These are phyloP conservation scores for Acomys russatus DNA, from an alignment of 2,797 vertebrate species.

Conservation along the genomic window DNA sequence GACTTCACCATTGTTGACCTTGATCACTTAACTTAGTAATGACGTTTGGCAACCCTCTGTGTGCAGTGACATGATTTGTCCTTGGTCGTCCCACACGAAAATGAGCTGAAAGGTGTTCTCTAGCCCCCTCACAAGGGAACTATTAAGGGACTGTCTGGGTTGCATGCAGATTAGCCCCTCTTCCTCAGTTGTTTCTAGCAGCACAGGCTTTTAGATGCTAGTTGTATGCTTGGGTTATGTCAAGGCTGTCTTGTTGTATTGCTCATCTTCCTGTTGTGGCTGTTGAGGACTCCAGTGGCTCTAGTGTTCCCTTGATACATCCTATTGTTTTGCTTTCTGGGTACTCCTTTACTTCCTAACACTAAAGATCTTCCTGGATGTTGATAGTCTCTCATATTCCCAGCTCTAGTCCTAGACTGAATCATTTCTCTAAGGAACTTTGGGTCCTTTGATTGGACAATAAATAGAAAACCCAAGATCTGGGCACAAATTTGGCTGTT, in stretches of 20 bases:
- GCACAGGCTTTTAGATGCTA: background rate
- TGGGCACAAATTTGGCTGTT: background rate
- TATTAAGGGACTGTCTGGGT: background rate
- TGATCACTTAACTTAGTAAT: rapidly evolving
- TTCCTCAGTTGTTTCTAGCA: background rate
- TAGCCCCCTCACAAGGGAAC: background rate
- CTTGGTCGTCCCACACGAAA: background rate
- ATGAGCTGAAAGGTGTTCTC: background rate
- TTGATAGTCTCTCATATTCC: background rate
- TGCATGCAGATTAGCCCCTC: background rate
- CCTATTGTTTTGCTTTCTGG: background rate
- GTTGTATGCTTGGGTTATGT: background rate
- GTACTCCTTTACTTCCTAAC: background rate
- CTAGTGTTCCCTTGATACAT: background rate
- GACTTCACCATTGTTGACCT: background rate
- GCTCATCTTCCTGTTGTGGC: background rate
- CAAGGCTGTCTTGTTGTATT: background rate
- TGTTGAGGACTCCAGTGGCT: background rate
- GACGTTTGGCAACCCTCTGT: rapidly evolving
- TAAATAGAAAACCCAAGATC: slow-evolving; percentile 46
- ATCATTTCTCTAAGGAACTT: slow-evolving; percentile 4
- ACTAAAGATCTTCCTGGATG: background rate
- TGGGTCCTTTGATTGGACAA: background rate
- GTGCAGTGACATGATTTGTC: background rate
- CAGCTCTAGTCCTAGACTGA: background rate